Conservation (phyloP, 2,113 vertebrate genomes). For the Speoplatyrhinus poulsoni region DNA sequence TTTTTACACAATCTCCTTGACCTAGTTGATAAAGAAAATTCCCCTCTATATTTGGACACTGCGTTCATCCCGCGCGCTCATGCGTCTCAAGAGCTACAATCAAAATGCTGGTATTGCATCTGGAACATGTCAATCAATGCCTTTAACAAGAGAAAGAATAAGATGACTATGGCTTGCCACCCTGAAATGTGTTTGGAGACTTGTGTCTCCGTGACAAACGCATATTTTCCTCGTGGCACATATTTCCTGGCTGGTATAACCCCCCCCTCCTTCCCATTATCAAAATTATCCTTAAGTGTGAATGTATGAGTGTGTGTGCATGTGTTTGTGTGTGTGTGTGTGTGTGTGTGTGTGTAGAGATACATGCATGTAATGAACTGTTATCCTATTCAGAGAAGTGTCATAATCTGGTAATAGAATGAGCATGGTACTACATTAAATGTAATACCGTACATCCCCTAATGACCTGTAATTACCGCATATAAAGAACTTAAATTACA, state of each 20-base stretch:
- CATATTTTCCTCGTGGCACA: background rate
- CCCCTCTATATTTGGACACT: constrained; percentile 52
- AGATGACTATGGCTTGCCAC: background rate
- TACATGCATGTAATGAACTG: background rate
- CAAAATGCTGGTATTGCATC: constrained; percentile 8
- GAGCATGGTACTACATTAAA: background rate
- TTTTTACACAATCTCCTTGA: constrained; percentile 48
- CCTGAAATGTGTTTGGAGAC: background rate
- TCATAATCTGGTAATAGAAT: constrained; percentile 2
- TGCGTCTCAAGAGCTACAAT: constrained; percentile 11
- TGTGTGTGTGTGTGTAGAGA: background rate
- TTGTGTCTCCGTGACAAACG: background rate
- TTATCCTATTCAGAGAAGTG: too few relatives aligned
- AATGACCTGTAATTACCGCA: constrained; percentile 4
- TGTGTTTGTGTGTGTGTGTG: background rate
- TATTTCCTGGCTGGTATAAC: background rate
- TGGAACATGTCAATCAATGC: constrained; percentile 10
- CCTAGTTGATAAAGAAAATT: constrained; percentile 47
- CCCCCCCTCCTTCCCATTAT: too few relatives aligned
- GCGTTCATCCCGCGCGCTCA: constrained; percentile 15
- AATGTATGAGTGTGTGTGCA: background rate
- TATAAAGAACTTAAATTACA: background rate
- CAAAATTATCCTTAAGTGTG: background rate
- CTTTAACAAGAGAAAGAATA: background rate
- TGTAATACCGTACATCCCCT: constrained; percentile 1